Base-by-base conservation (phyloP, 1,140 invertebrate genomes). In the Eueides isabella region DNA sequence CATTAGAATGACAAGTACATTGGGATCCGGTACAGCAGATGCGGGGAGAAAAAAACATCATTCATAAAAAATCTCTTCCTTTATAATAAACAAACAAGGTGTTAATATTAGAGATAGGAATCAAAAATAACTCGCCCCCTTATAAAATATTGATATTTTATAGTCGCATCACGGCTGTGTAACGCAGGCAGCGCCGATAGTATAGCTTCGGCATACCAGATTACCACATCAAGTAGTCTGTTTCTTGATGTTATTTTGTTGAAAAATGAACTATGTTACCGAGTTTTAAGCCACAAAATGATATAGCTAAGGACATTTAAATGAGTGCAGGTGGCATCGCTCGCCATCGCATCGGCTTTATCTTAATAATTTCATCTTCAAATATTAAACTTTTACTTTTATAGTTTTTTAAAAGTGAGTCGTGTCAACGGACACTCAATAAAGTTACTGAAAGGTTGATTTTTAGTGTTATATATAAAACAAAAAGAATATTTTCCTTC, bases 141-240 rank as follows among this genome's bases (percentile, higher is more conserved):
- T 86, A 87, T 91, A 90, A 92, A 91, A 92, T 92, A 91, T 92
- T 91, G 88, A 90, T 91, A 88, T 89, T 90, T 90, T 88, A 87
- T 88, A 88, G 85, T 88, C 85, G 78, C 83, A 86, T 86, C 85
- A 85, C 81, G 80, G 75, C 78, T 77, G 86, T 84, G 89, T 91
- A 92, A 91, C 79, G 85, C 83, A 87, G 87, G 89, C 91, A 92
- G 88, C 89, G 67, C 79, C 77, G 74, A 79, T 75, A 80, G 76
- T 84, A 85, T 90, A 78, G 83, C 85, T 83, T 86, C 78, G 80
- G 90, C 85, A 92, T 91, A 91, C 91, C 88, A 87, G 89, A 92
- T 91, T 86, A 89, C 84, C 78, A 80, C 85, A 91, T 92, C 82
- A 86, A 89, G 84, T 86, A 89, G 88, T 90, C 86, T 76, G 77